Percentiles rank a stretch among this genome's conserved stretches.
Evolutionary conservation across 2,888 invertebrate species (phyloP).

Genomic region (Drosophila imparisetae): DNA sequence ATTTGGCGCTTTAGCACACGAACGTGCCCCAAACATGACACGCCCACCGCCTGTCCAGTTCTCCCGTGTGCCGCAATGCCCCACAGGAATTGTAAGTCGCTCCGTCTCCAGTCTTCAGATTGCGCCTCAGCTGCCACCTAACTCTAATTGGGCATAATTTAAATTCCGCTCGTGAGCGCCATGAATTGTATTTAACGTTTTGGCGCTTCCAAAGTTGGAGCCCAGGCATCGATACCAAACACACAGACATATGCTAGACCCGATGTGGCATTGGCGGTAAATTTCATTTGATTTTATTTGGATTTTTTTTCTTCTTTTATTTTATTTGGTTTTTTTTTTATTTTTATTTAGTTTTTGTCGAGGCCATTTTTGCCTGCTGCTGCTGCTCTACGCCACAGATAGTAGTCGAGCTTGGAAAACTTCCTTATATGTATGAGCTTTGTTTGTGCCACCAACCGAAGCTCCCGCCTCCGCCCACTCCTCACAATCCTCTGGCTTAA

Average conservation of each 20-base stretch:
- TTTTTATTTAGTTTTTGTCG: conserved; percentile 21
- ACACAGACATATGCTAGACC: conserved; percentile 9
- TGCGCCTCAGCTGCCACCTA: conserved; percentile 65
- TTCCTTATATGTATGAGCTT: conserved; percentile 70
- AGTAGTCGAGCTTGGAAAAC: conserved; percentile 53
- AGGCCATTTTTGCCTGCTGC: conserved; percentile 30
- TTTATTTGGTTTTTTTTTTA: conserved; percentile 26
- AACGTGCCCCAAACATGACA: conserved; percentile 69
- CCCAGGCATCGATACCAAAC: conserved; percentile 21
- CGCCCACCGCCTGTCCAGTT: conserved; percentile 55
- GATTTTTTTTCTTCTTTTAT: conserved; percentile 23
- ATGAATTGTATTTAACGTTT: conserved; percentile 79
- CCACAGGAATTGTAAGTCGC: conserved; percentile 63
- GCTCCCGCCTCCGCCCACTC: not conserved
- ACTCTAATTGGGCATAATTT: conserved; percentile 84
- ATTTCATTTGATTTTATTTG: conserved; percentile 79
- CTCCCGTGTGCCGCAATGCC: conserved; percentile 39
- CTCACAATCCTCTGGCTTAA: conserved; percentile 57
- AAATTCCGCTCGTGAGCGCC: conserved; percentile 84
- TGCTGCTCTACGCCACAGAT: conserved; percentile 36
- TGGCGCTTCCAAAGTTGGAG: conserved; percentile 79
- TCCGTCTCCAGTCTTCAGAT: conserved; percentile 28
- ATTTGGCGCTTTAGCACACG: conserved; percentile 81
- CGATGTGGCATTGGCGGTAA: conserved; percentile 66
- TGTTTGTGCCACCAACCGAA: conserved; percentile 22